phyloP scores from a whole-genome alignment of 2,888 invertebrate genomes.

The Blera fallax region DNA sequence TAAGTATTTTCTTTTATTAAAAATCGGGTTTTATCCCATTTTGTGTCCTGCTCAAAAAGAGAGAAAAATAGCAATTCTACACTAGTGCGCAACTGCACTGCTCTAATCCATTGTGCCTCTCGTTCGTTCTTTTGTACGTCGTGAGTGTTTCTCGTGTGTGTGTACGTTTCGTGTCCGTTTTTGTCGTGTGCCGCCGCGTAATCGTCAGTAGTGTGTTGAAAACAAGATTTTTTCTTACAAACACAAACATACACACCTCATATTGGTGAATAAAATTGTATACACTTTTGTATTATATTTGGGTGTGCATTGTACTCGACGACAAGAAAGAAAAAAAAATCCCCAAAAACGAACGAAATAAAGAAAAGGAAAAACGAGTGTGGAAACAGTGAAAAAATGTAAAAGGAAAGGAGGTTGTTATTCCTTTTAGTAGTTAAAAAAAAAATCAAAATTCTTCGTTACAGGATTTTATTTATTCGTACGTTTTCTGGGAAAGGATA shows the following conservation, averaged over 20 bases:
- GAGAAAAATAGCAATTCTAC: conserved; percentile 30
- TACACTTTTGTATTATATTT: conserved; percentile 52
- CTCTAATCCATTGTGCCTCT: conserved; percentile 35
- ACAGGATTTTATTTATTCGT: neutral
- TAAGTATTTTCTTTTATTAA: neutral
- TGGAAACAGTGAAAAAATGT: conserved; percentile 23
- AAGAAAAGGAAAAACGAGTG: neutral
- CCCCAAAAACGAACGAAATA: conserved; percentile 17
- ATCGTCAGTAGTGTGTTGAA: conserved; percentile 40
- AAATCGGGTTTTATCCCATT: conserved; percentile 22
- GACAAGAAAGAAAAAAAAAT: conserved; percentile 28
- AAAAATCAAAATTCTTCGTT: neutral
- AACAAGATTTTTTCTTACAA: conserved; percentile 59
- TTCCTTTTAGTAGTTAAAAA: conserved; percentile 16
- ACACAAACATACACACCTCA: conserved; percentile 6
- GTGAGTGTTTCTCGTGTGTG: conserved; percentile 3
- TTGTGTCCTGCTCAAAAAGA: conserved; percentile 34
- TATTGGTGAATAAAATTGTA: conserved; percentile 29
- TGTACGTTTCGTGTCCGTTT: conserved; percentile 4
- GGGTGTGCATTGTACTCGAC: conserved; percentile 64
- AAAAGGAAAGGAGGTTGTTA: conserved; percentile 32
- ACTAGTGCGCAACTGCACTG: neutral
- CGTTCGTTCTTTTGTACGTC: neutral
- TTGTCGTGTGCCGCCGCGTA: conserved; percentile 24
- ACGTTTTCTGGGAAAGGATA: conserved; percentile 5